phyloP scores from a whole-genome alignment of 2,888 invertebrate species.

The Hypsopygia costalis region DNA sequence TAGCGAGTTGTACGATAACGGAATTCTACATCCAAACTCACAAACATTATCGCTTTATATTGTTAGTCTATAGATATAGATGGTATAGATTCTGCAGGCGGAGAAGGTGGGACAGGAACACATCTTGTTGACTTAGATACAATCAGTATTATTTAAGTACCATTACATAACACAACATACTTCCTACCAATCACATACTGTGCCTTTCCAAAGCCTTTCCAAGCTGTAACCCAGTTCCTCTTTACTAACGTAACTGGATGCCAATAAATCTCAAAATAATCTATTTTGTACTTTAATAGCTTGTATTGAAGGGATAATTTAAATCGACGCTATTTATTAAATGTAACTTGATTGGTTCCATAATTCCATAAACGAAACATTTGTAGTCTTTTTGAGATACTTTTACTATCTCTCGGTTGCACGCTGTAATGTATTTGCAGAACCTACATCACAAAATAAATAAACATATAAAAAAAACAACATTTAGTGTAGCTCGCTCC shows the following conservation, averaged over 20 bases:
- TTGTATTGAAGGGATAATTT: not conserved
- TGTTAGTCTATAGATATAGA: too few species aligned
- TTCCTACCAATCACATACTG: slow-evolving; percentile 7
- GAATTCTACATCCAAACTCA: too few species aligned
- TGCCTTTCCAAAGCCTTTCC: slow-evolving; percentile 35
- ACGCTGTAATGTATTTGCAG: not conserved
- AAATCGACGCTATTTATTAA: not conserved
- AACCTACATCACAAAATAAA: not conserved
- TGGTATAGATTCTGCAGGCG: too few species aligned
- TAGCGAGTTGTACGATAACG: too few species aligned
- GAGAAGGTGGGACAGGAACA: not conserved
- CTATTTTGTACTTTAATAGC: not conserved
- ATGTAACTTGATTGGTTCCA: not conserved
- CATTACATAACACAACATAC: slow-evolving; percentile 1
- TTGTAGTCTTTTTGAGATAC: not conserved
- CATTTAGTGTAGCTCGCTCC: not conserved
- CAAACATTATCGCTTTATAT: too few species aligned
- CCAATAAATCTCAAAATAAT: not conserved
- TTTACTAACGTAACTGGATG: slow-evolving; percentile 7
- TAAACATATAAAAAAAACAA: not conserved
- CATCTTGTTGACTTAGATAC: not conserved
- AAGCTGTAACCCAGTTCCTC: slow-evolving; percentile 24
- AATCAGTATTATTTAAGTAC: not conserved
- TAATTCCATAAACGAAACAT: not conserved
- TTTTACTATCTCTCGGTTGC: not conserved